Base-by-base conservation (phyloP, 2,113 vertebrate species). In the Halcyon malimbica region DNA sequence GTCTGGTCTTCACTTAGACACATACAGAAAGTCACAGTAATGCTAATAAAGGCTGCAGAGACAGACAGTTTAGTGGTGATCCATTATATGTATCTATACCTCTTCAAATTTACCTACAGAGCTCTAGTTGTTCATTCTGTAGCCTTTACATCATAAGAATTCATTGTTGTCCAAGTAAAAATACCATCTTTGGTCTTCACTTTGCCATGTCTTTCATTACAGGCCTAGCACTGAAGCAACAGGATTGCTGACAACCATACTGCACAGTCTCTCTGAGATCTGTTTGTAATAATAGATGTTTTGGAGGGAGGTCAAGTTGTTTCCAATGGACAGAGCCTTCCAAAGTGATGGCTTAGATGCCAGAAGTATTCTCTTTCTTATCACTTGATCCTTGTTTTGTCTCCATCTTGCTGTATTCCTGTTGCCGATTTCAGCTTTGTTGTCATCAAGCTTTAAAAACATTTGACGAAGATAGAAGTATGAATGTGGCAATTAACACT, bases 381-480 rank as follows among this genome's bases (percentile, higher is more conserved):
- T 39, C 23, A 26, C 20, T 17, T 35, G n/a, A 6, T 80, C 46
- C 39, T 80, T 77, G 35, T 90, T 51, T 91, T 1, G 0, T 3
- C n/a, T 70, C 11, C 67, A 20, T 54, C 37, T 69, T 23, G 0
- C 29, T 74, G 23, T 29, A 28, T 35, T 83, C 71, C 9, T 35
- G 83, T 69, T 78, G 64, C 68, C 88, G 67, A 90, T 93, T 93
- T 93, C 70, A 88, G 53, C 59, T 84, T 88, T 89, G 24, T 57
- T 83, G 33, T 37, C 37, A 64, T 69, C 48, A 69, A 79, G 59
- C 10, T 90, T 88, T 78, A 63, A 83, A 94, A 24, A 23, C 63
- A 12, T 90, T 90, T 83, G 76, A 88, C 54, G 70, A 68, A 59
- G 54, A 88, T 71, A 85, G 64, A 86, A 85, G 70, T 56, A 92